phyloP scores from a whole-genome alignment of 2,888 invertebrate species.

The Mystacides longicornis region DNA sequence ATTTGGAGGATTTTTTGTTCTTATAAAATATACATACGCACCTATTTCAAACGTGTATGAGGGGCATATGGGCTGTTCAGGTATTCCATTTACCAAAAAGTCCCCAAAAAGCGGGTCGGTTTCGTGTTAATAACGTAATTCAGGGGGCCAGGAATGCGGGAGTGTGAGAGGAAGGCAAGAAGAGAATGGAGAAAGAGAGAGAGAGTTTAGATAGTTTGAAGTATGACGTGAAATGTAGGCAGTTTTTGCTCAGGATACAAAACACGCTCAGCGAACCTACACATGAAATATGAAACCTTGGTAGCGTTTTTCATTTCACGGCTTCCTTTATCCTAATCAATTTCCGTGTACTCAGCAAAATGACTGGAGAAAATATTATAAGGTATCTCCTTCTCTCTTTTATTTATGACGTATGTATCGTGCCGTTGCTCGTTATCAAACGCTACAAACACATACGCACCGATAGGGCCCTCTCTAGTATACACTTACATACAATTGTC shows the following conservation, averaged over 20 bases:
- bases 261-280: constrained; percentile 15
- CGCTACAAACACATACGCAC: no score
- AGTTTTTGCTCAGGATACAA: constrained; percentile 9
- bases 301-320: constrained; percentile 24
- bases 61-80: background rate
- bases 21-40: no score
- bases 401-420: background rate
- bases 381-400: constrained; percentile 6
- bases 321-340: constrained; percentile 26
- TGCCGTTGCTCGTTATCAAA: no score
- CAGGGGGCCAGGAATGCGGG: background rate
- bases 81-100: background rate
- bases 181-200: background rate
- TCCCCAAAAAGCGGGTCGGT: background rate
- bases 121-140: background rate
- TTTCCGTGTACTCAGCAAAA: constrained; percentile 25
- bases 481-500: no score
- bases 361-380: constrained; percentile 14
- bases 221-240: constrained; percentile 1
- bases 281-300: constrained; percentile 20
- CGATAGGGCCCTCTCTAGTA: no score
- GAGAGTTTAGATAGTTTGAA: constrained; percentile 1
- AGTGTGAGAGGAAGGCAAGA: background rate
- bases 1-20: no score
- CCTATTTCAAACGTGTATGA: background rate